Evolutionary conservation across 2,113 vertebrate species (phyloP).

Genomic region (Sprattus sprattus): DNA sequence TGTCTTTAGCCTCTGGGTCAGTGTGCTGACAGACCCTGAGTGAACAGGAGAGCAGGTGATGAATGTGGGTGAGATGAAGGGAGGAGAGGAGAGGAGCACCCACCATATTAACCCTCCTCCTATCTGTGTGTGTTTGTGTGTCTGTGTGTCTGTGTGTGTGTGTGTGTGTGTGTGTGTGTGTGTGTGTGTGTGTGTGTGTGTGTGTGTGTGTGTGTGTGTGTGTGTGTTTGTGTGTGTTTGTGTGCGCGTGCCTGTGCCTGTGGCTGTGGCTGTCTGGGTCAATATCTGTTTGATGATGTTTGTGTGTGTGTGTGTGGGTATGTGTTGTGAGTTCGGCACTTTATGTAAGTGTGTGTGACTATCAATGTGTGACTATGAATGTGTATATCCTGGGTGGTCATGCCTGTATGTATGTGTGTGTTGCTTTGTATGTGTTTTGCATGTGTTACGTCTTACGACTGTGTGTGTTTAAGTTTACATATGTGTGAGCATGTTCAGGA

Average conservation of each 20-base stretch:
- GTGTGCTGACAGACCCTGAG: conserved; percentile 62
- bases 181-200: conserved; percentile 37
- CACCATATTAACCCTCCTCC: conserved; percentile 52
- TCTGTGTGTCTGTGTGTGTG: conserved; percentile 13
- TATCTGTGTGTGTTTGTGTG: background rate
- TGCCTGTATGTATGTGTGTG: background rate
- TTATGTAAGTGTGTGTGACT: conserved; percentile 1
- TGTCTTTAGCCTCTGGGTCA: conserved; percentile 59
- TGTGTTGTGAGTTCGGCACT: no score
- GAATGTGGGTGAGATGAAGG: conserved; percentile 61
- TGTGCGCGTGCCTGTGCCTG: background rate
- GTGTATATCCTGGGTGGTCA: conserved; percentile 3
- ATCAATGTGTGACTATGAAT: conserved; percentile 7
- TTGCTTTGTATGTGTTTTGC: background rate
- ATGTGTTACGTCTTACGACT: background rate
- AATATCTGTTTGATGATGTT: no score
- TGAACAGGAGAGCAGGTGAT: conserved; percentile 59
- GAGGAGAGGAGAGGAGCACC: conserved; percentile 52
- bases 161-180: background rate
- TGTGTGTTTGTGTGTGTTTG: background rate
- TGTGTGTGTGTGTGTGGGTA: no score
- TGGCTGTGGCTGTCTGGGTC: background rate
- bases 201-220: conserved; percentile 19
- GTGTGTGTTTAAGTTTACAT: background rate
- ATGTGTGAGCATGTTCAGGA: background rate